A percentile compares a stretch with the other conserved stretches of the same genome.
Conservation (phyloP, 2,888 invertebrate genomes). For the Pseudolycoriella hygida region DNA sequence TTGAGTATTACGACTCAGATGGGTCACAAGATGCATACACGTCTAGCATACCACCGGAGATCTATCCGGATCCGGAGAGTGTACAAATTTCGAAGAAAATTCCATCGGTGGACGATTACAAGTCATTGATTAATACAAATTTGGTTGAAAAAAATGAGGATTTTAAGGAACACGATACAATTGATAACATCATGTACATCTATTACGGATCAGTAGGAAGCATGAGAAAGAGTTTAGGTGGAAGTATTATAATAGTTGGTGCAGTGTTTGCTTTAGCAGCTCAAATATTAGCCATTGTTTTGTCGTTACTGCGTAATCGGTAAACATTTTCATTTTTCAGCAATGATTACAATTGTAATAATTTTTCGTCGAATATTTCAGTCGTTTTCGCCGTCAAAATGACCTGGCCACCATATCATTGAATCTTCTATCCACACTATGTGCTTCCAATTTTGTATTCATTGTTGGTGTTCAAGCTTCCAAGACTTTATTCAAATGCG, state of each 20-base stretch:
- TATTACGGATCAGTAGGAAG: constrained; percentile 41
- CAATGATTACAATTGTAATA: too few species aligned
- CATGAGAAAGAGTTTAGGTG: constrained; percentile 33
- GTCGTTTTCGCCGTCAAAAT: constrained; percentile 13
- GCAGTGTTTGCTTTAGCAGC: constrained; percentile 32
- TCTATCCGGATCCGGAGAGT: constrained; percentile 14
- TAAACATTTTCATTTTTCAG: too few species aligned
- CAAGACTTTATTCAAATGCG: constrained; percentile 44
- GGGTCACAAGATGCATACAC: constrained; percentile 6
- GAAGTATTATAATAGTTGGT: constrained; percentile 31
- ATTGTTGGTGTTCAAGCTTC: constrained; percentile 50
- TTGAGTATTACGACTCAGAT: constrained; percentile 10
- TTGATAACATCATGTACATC: constrained; percentile 54
- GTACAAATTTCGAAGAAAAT: not conserved
- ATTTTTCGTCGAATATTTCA: not conserved
- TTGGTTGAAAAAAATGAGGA: constrained; percentile 22
- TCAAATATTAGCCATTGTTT: constrained; percentile 27
- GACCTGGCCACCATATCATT: constrained; percentile 34
- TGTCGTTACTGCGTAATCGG: constrained; percentile 18
- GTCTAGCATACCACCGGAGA: constrained; percentile 8
- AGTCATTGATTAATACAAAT: not conserved
- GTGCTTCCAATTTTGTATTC: constrained; percentile 41
- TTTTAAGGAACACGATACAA: constrained; percentile 48
- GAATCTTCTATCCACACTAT: constrained; percentile 41
- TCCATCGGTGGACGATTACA: not conserved